Conservation (phyloP, 2,113 vertebrate species). For the Rhombomys opimus region DNA sequence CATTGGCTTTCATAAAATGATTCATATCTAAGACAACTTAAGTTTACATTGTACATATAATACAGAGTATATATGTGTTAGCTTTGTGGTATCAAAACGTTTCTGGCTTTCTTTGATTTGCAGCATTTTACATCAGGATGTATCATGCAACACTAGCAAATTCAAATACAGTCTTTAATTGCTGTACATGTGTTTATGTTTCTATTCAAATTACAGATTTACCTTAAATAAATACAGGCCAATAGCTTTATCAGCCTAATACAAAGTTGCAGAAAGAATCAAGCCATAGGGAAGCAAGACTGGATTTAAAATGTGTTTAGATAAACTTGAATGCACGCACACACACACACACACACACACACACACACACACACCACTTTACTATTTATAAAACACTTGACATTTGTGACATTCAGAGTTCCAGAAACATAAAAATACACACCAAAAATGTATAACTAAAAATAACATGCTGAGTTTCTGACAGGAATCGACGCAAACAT, state of each 20-base stretch:
- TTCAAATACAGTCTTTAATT: background rate
- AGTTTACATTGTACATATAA: background rate
- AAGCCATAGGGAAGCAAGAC: background rate
- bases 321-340: background rate
- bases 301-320: constrained; percentile 24
- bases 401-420: constrained; percentile 1
- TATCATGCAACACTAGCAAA: background rate
- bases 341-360: too few species aligned
- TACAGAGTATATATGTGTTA: background rate
- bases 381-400: constrained; percentile 26
- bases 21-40: background rate
- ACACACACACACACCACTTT: background rate
- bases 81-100: background rate
- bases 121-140: background rate
- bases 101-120: background rate
- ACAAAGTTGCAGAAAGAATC: background rate
- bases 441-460: background rate
- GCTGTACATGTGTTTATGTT: background rate
- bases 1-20: background rate
- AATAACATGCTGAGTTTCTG: constrained; percentile 48
- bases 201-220: background rate
- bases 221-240: background rate
- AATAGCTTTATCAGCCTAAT: background rate
- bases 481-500: background rate
- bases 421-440: background rate